Evolutionary conservation across 1,140 invertebrate species (phyloP).

Genomic region (Ruditapes philippinarum): DNA sequence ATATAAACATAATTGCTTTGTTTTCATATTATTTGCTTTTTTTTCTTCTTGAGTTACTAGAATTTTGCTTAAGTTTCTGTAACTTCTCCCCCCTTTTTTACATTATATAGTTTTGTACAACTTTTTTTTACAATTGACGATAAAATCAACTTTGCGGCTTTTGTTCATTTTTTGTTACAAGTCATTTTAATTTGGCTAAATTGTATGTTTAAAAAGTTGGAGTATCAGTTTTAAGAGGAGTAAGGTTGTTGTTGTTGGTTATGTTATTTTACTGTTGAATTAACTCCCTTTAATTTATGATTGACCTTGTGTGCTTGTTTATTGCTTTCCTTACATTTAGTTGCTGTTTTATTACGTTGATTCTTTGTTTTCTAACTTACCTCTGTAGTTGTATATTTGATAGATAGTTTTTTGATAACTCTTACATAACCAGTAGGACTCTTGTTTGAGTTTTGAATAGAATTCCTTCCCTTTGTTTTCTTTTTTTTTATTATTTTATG

Average conservation of each 20-base stretch:
- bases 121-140: no score
- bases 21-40: background rate
- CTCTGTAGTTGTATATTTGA: background rate
- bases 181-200: no score
- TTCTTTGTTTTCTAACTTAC: slow-evolving; percentile 13
- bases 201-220: no score
- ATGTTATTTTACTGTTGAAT: background rate
- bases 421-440: background rate
- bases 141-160: no score
- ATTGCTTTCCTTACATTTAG: slow-evolving; percentile 16
- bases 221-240: background rate
- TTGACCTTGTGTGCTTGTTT: slow-evolving; percentile 20
- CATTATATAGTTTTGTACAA: no score
- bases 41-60: background rate
- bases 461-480: no score
- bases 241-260: background rate
- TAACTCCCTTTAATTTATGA: slow-evolving; percentile 8
- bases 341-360: slow-evolving; percentile 32
- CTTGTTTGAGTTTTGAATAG: background rate
- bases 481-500: slow-evolving; percentile 12
- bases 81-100: no score
- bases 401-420: slow-evolving; percentile 23
- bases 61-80: no score
- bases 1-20: background rate
- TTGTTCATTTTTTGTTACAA: no score